Base-by-base conservation (phyloP, 2,797 vertebrate genomes). In the Halcyon chelicuti region DNA sequence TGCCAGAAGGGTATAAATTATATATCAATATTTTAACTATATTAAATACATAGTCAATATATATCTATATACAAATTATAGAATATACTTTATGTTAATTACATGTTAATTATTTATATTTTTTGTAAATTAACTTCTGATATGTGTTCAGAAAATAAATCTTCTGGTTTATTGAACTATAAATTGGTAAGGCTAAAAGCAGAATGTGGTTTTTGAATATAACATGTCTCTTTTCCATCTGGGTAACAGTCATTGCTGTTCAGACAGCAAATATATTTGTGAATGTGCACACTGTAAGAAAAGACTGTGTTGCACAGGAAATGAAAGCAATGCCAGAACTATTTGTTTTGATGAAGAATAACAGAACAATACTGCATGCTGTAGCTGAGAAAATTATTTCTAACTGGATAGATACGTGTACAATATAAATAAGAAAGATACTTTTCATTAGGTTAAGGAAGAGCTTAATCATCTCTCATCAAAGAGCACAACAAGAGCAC, bases 1-100 rank as follows among this genome's bases (percentile, higher is more conserved):
- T 90, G 60, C 28, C 14, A 35, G n/a, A 87, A 93, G 25, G 22
- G 8, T 80, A 90, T 80, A 93, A 91, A 97, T 92, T 92, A 83
- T 83, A 47, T 55, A 51, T 0, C 2, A 29, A 21, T 49, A 49
- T 49, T 25, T 15, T 49, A 49, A 26, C 14, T 49, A 49, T 26
- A 25, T 49, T 49, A 49, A 49, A 26, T 25, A 49, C 26, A 14
- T 25, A 25, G 23, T 49, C 13, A 25, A 25, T 49, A 25, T 49
- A 25, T 49, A 42, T 42, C 40, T 42, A 28, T 51, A 51, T 17
- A 52, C 15, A 51, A 52, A 52, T 52, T 28, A 26, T 28, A 28
- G 13, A 51, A 16, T 51, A 51, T 51, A 28, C 13, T 15, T 26
- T 16, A 51, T 51, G 14, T 51, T 51, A 12, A 16, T 49, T 49